phyloP scores from a whole-genome alignment of 2,113 vertebrate species.

The Chiloscyllium plagiosum region DNA sequence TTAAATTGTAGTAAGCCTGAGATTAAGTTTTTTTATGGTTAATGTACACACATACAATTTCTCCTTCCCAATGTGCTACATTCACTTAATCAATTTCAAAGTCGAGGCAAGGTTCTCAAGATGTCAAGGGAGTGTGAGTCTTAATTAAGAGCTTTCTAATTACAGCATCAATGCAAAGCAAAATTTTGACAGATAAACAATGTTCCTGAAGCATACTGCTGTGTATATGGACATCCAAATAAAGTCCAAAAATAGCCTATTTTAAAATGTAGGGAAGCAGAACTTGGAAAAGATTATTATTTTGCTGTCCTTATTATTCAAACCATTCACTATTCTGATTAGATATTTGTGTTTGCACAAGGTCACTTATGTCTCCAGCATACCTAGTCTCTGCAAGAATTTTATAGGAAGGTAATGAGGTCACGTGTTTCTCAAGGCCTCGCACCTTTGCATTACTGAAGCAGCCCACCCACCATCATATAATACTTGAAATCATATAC shows the following conservation, averaged over 20 bases:
- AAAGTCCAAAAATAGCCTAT: background rate
- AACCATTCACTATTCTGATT: background rate
- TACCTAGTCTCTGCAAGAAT: background rate
- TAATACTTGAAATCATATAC: background rate
- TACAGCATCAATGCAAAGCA: background rate
- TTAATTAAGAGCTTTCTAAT: constrained; percentile 21
- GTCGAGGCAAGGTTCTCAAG: background rate
- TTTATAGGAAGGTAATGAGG: constrained; percentile 17
- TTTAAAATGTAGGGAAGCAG: background rate
- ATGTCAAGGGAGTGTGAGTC: background rate
- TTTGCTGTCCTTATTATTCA: background rate
- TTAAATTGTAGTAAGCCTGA: too few species aligned
- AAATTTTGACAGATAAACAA: constrained; percentile 26
- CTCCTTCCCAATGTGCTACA: background rate
- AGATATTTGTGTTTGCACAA: background rate
- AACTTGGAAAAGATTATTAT: background rate
- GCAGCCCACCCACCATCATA: background rate
- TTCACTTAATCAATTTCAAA: constrained; percentile 28
- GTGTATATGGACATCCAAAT: background rate
- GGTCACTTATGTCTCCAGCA: background rate
- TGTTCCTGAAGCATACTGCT: background rate
- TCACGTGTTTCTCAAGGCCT: background rate
- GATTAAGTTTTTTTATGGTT: background rate
- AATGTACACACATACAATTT: background rate
- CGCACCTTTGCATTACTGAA: background rate